Evolutionary conservation across 2,113 vertebrate genomes (phyloP).

Genomic region (Lepisosteus oculatus): DNA sequence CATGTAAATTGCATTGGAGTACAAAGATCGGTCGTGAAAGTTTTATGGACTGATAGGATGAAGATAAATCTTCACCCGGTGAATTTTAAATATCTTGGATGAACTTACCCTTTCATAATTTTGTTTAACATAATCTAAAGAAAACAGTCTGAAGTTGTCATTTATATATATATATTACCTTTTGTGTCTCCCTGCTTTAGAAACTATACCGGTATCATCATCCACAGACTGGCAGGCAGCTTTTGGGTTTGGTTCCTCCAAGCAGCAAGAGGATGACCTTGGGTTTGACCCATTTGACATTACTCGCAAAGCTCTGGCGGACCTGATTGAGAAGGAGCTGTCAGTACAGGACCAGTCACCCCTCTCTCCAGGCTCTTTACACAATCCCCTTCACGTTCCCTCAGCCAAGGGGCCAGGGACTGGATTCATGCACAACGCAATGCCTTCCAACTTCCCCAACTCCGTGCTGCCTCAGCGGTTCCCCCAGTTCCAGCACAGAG

Average conservation of each 20-base stretch:
- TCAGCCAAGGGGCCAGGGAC: conserved; percentile 76
- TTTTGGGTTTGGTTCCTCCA: conserved; percentile 96
- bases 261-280: conserved; percentile 96
- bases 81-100: no score
- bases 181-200: conserved; percentile 50
- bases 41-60: no score
- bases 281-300: conserved; percentile 99
- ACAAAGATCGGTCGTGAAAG: no score
- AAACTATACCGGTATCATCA: conserved; percentile 97
- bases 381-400: conserved; percentile 76
- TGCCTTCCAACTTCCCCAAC: conserved; percentile 78
- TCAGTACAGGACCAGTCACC: conserved; percentile 89
- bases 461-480: conserved; percentile 82
- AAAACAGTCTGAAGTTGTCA: no score
- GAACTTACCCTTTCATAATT: no score
- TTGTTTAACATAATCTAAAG: no score
- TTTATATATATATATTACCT: background rate
- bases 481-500: conserved; percentile 91
- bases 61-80: no score
- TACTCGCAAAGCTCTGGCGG: conserved; percentile 96
- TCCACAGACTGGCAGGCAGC: conserved; percentile 99
- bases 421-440: conserved; percentile 71
- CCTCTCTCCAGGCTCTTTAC: conserved; percentile 66
- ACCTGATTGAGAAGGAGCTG: conserved; percentile 98
- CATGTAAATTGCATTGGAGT: no score